Evolutionary conservation across 2,888 invertebrate genomes (phyloP), one percentile per base, ranked within the genome.

Genomic region (Idaea biselata): DNA sequence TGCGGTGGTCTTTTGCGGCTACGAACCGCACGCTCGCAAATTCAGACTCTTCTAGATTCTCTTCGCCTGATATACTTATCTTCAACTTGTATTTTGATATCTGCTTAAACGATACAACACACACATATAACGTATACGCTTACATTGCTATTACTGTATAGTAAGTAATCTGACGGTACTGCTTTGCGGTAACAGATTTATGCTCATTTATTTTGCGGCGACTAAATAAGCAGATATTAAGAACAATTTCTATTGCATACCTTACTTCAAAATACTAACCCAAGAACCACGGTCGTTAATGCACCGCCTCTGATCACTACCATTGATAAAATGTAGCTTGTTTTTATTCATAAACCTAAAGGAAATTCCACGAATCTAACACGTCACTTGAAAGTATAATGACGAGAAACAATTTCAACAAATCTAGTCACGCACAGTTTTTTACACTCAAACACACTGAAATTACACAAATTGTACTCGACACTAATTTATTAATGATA

Each of bases 1-100:
- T 93, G 93, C 91, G 83, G 89, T 86, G 89, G 91, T 90, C 90
- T 93, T 91, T 91, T 80, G 91, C 91, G 92, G 91, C 91, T 88
- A 79, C 79, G 88, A 83, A 84, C 91, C 91, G 91, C 91, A 87
- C 89, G 88, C 86, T 91, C 90, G 90, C 91, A 91, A 82, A 85
- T 89, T 89, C 91, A 88, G 85, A 75, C 82, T 88, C 91, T 92
- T 91, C 91, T 91, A 91, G 91, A 87, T 83, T 86, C 81, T 81
- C 89, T 91, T 91, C 89, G 91, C 91, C 91, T 91, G 80, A 84
- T 81, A 83, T 87, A 25, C 25, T 25, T 25, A 85, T 85, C 73
- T 87, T 82, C 82, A 79, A 79, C 76, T 76, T 79, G 74, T 79
- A 82, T 85, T 84, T 85, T 90, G 87, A 86, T 79, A 86, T 89